Evolutionary conservation across 2,113 vertebrate species (phyloP).

Genomic region (Amphilophus citrinellus): DNA sequence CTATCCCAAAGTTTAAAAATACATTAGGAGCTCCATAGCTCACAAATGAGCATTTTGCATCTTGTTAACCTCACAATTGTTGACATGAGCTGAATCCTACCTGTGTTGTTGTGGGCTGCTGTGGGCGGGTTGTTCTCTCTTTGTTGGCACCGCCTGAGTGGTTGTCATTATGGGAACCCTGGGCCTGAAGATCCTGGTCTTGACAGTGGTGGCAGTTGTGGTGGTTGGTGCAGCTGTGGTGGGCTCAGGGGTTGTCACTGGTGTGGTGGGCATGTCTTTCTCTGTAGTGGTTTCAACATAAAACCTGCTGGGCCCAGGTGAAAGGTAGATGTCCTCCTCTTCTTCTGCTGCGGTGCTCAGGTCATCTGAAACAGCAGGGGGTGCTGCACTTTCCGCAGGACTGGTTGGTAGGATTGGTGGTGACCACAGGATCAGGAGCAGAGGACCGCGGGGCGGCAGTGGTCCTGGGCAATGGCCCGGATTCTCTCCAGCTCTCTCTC

Average conservation of each 20-base stretch:
- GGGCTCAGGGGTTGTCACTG: conserved; percentile 55
- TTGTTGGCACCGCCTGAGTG: conserved; percentile 61
- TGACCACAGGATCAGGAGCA: conserved; percentile 60
- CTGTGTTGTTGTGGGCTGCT: conserved; percentile 71
- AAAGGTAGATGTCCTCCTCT: conserved; percentile 78
- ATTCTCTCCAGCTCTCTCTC: conserved; percentile 72
- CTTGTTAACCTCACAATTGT: background rate
- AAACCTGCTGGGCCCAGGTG: conserved; percentile 61
- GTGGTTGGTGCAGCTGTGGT: conserved; percentile 41
- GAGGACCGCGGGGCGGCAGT: conserved; percentile 67
- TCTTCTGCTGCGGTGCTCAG: conserved; percentile 71
- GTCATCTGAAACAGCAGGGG: conserved; percentile 69
- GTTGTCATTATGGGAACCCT: conserved; percentile 66
- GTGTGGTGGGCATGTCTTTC: conserved; percentile 53
- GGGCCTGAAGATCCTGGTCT: conserved; percentile 68
- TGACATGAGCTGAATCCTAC: conserved; percentile 51
- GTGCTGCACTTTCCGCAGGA: conserved; percentile 42
- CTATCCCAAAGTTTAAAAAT: background rate
- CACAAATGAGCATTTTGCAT: background rate
- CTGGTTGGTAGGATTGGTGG: conserved; percentile 54
- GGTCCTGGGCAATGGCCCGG: conserved; percentile 62
- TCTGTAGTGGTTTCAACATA: conserved; percentile 60
- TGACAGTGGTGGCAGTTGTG: conserved; percentile 23
- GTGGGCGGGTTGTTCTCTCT: conserved; percentile 65
- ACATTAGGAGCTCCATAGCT: background rate